phyloP scores from a whole-genome alignment of 2,888 invertebrate species.

The Steinernema scapterisci region DNA sequence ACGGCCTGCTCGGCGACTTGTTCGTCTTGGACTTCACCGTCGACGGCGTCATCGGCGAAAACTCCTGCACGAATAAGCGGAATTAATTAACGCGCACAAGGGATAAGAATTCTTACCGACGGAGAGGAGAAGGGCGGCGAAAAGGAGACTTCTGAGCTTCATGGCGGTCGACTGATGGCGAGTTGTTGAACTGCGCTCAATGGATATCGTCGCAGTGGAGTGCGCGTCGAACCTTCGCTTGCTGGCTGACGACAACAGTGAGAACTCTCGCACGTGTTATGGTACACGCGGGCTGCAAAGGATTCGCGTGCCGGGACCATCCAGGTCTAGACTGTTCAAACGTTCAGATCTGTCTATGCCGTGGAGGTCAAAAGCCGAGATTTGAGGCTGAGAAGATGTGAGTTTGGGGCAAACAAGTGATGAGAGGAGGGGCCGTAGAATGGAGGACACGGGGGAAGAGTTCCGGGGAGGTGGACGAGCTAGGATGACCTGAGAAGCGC shows the following conservation, averaged over 20 bases:
- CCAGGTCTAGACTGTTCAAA: too few relatives aligned
- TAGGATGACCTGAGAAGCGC: too few relatives aligned
- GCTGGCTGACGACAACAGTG: not conserved
- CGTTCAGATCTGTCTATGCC: too few relatives aligned
- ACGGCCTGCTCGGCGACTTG: constrained; percentile 55
- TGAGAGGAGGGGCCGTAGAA: too few relatives aligned
- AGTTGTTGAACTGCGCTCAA: constrained; percentile 6
- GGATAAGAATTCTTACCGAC: not conserved
- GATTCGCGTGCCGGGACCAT: not conserved
- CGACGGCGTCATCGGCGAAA: constrained; percentile 51
- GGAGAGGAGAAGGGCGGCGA: constrained; percentile 22
- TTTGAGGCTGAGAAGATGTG: too few relatives aligned
- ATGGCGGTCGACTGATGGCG: constrained; percentile 13
- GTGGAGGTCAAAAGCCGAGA: too few relatives aligned
- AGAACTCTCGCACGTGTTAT: not conserved
- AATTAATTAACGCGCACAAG: not conserved
- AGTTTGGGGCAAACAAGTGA: too few relatives aligned
- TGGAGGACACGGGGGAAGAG: too few relatives aligned
- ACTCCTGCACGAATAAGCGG: constrained; percentile 7
- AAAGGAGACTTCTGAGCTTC: constrained; percentile 29
- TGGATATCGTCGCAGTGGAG: constrained; percentile 1
- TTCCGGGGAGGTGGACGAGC: too few relatives aligned
- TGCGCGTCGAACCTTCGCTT: not conserved
- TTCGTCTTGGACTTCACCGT: constrained; percentile 60
- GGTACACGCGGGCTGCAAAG: constrained; percentile 10